These are phyloP conservation scores for Agrotis clavis DNA, from an alignment of 2,888 invertebrate species.

Conservation along the genomic window DNA sequence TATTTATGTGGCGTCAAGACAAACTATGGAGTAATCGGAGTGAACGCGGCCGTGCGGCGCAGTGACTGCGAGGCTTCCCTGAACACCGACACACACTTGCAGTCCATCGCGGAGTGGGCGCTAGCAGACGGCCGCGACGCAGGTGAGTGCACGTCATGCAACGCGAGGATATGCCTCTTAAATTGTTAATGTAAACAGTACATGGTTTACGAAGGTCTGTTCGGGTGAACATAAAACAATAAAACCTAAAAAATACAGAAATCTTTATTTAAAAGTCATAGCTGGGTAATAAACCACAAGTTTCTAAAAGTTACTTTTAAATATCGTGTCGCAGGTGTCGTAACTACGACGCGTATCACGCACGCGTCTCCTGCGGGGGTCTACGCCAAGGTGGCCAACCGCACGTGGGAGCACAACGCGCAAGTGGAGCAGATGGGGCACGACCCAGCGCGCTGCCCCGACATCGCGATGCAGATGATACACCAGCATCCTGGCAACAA, in stretches of 20 bases:
- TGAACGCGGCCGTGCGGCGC: conserved; percentile 92
- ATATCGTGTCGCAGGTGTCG: conserved; percentile 85
- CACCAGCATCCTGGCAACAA: conserved; percentile 92
- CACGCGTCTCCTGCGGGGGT: conserved; percentile 94
- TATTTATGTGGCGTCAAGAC: conserved; percentile 92
- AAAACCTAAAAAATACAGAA: too few species aligned
- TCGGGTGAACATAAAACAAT: too few species aligned
- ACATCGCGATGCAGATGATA: conserved; percentile 94
- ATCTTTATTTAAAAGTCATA: too few species aligned
- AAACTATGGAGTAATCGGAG: conserved; percentile 92
- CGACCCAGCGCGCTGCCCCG: conserved; percentile 90
- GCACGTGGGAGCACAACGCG: conserved; percentile 93
- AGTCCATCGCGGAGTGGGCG: conserved; percentile 93
- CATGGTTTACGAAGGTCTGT: too few species aligned
- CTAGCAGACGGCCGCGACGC: conserved; percentile 84
- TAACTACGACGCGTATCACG: conserved; percentile 94
- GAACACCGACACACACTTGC: conserved; percentile 87
- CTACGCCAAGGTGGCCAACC: conserved; percentile 92
- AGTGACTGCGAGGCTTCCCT: conserved; percentile 88
- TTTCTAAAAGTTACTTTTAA: background rate
- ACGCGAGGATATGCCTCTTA: background rate
- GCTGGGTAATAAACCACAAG: too few species aligned
- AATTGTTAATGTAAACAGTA: background rate
- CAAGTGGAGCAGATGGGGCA: conserved; percentile 81
- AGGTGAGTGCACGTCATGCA: conserved; percentile 62